phyloP scores from a whole-genome alignment of 2,113 vertebrate species.

The Python bivittatus region DNA sequence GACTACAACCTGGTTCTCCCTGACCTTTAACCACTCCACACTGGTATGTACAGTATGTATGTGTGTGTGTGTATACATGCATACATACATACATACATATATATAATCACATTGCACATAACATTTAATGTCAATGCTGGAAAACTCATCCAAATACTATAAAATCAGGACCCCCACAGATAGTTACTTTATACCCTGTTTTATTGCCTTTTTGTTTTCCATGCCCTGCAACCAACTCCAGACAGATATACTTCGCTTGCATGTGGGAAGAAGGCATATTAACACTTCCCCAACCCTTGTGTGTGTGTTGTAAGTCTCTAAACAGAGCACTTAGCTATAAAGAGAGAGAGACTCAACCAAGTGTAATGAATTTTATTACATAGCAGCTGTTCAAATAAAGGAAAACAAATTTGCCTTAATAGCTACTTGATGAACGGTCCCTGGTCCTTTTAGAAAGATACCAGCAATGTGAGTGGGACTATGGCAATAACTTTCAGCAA shows the following conservation, averaged over 20 bases:
- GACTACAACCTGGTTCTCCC: neutral
- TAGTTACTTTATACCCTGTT: neutral
- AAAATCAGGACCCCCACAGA: neutral
- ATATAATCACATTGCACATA: neutral
- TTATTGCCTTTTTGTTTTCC: neutral
- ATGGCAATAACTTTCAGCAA: neutral
- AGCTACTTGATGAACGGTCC: slow-evolving; percentile 39
- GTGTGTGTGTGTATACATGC: neutral
- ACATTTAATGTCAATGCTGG: neutral
- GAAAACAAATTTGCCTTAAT: slow-evolving; percentile 53
- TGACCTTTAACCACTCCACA: neutral
- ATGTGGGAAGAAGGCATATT: neutral
- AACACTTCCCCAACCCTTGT: neutral
- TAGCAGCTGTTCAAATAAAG: slow-evolving; percentile 58
- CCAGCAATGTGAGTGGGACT: neutral
- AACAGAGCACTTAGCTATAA: slow-evolving; percentile 21
- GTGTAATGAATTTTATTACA: slow-evolving; percentile 51
- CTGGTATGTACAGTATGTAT: neutral
- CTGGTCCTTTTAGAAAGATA: slow-evolving; percentile 12
- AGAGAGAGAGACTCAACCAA: slow-evolving; percentile 37
- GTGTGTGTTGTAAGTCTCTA: slow-evolving; percentile 1
- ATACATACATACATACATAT: neutral
- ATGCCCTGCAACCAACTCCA: neutral
- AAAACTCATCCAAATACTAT: neutral
- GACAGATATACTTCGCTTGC: neutral